Evolutionary conservation across 2,797 vertebrate species (phyloP).

Genomic region (Prunella strophiata): DNA sequence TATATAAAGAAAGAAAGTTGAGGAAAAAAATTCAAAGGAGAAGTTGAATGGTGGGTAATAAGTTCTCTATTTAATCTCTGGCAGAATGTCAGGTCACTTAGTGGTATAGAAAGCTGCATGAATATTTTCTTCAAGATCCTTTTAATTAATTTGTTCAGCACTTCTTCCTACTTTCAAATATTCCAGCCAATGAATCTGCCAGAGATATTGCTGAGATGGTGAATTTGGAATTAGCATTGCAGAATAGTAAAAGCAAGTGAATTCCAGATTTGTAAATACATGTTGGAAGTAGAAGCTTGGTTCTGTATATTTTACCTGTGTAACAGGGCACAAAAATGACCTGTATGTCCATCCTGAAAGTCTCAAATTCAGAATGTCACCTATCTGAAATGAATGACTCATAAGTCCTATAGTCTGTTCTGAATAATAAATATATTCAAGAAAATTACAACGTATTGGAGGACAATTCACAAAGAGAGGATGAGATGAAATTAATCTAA

Average conservation of each 20-base stretch:
- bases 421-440: constrained; percentile 44
- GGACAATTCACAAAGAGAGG: background rate
- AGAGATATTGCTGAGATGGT: background rate
- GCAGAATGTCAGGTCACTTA: background rate
- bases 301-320: background rate
- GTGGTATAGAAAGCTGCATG: background rate
- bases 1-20: background rate
- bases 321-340: background rate
- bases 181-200: background rate
- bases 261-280: background rate
- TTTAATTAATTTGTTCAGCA: background rate
- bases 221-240: background rate
- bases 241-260: background rate
- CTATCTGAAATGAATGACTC: constrained; percentile 16
- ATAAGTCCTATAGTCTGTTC: background rate
- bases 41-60: background rate
- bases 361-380: background rate
- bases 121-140: background rate
- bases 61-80: background rate
- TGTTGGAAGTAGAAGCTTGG: background rate
- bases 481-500: constrained; percentile 46
- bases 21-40: background rate
- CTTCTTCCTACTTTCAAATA: background rate
- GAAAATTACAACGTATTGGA: constrained; percentile 46
- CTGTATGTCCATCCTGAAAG: background rate